phyloP scores from a whole-genome alignment of 2,113 vertebrate genomes.

The Mus musculus region GRCm39 chr2:114213001-114213500 shows the following conservation, averaged over 20 bases:
- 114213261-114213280: background rate
- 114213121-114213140: background rate
- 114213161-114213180: no score
- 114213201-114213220: no score
- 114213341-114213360: constrained; percentile 11
- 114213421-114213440: constrained; percentile 23
- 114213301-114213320: constrained; percentile 45
- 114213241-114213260: constrained; percentile 10
- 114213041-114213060: background rate
- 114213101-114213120: background rate
- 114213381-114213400: constrained; percentile 39
- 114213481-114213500: constrained; percentile 40
- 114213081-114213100: background rate
- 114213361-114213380: constrained; percentile 48
- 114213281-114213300: constrained; percentile 24
- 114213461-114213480: constrained; percentile 16
- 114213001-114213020: background rate
- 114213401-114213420: constrained; percentile 48
- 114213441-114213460: constrained; percentile 34
- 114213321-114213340: constrained; percentile 17
- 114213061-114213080: background rate
- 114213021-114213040: background rate
- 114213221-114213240: background rate
- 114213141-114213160: background rate
- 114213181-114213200: background rate